Base-by-base conservation (phyloP, 2,113 vertebrate species). In the Aspiorhynchus laticeps region DNA sequence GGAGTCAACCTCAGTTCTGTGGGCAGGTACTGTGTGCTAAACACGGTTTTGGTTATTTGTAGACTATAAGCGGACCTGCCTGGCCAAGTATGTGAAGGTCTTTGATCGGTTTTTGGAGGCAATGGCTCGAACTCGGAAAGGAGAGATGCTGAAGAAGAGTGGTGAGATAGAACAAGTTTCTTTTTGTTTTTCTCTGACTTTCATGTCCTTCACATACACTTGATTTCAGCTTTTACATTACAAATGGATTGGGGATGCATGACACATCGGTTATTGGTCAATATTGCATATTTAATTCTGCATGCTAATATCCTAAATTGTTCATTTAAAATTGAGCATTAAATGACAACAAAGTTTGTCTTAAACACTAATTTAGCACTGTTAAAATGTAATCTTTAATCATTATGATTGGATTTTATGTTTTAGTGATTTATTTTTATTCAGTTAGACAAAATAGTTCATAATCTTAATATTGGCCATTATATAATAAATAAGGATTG, bases 51-150 rank as follows among this genome's bases (percentile, higher is more conserved):
- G 8, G 14, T 69, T 81, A 75, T 85, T 33, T 53, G 75, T 91
- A 99, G 98, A 97, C 93, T 99, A 97, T 89, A 98, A 96, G 95
- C 95, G 91, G 91, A 99, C 98, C 0, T 97, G 97, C 88, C 92
- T 99, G 89, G 97, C 92, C 0, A 96, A 96, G 17, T 98, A 97
- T 0, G 93, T 98, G 82, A 96, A 95, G 92, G 51, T 94, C 89
- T 97, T 99, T 0, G 98, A 99, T 91, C 93, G 91, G 65, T 99
- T 99, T 10, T 92, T 99, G 90, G 97, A 98, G 89, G 93, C 91
- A 31, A 86, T 99, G 94, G 96, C 97, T 82, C 93, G 53, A 0
- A 92, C 94, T 1, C 93, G 96, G 88, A 96, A 95, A 92, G 96
- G 96, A 87, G 94, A 98, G 89, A 94, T 95, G 92, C 94, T 97